A percentile compares a stretch with the other conserved stretches of the same genome.
phyloP scores from a whole-genome alignment of 2,797 vertebrate species.

The Chelonia mydas region DNA sequence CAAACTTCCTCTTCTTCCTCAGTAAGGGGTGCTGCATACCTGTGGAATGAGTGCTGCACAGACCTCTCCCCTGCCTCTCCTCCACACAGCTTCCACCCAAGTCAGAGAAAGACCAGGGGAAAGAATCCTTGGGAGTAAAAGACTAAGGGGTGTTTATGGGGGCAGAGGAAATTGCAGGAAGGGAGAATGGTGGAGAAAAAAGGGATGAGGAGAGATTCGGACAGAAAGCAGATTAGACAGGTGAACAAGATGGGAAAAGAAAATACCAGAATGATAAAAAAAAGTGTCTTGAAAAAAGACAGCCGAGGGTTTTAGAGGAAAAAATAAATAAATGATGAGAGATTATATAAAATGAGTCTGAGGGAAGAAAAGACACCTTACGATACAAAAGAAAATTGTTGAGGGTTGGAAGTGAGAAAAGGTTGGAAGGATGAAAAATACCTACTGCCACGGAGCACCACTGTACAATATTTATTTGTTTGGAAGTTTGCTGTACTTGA shows the following conservation, averaged over 20 bases:
- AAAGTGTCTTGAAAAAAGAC: background rate
- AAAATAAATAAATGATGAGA: background rate
- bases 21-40: background rate
- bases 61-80: background rate
- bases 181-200: background rate
- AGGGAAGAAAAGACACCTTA: background rate
- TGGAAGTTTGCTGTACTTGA: background rate
- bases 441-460: rapidly evolving
- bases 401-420: background rate
- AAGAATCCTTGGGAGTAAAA: background rate
- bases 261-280: background rate
- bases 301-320: background rate
- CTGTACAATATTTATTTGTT: background rate
- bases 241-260: background rate
- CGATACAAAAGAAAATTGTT: background rate
- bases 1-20: background rate
- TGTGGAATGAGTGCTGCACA: background rate
- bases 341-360: background rate
- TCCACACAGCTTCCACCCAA: background rate
- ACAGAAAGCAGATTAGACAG: background rate
- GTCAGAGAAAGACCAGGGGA: background rate
- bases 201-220: background rate
- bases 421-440: background rate
- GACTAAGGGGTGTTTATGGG: background rate
- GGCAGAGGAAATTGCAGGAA: background rate